Evolutionary conservation across 2,113 vertebrate species (phyloP), one percentile per base, ranked within the genome.

Genomic region (Oncorhynchus kisutch): DNA sequence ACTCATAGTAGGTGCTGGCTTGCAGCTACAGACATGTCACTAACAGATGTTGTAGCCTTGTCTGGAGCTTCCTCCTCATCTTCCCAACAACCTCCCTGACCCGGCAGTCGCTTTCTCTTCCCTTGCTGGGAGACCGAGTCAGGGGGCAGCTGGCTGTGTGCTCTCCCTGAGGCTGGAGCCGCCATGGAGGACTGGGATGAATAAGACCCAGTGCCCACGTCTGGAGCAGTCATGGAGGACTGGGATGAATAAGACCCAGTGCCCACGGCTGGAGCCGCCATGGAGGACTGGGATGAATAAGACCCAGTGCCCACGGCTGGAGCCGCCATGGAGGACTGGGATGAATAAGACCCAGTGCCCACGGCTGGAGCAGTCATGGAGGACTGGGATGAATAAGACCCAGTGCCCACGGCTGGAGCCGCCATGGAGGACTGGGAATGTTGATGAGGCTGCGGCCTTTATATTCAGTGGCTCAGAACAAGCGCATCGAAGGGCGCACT

Each of bases 31-130:
- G 87, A 90, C 90, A 83, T 92, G 90, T 92, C 91, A 90, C 85
- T 81, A 90, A 91, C 90, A 91, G 88, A 90, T 88, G 88, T 88
- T 79, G 88, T 88, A 80, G 87, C 89, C 90, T 90, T 90, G 90
- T 90, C 83, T 78, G 20, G 22, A 22, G 12, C 72, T 22, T 12
- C 59, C 72, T 65, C 13, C 59, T 12, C 70, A 13, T 54, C 65
- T 14, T 5, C 73, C 27, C 20, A 22, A 8, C 49, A 51, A 16
- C 13, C 49, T 51, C 24, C 62, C 72, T 81, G 34, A 73, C 83
- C 85, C 82, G 75, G 80, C 87, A 88, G 72, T 86, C 70, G 20
- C 79, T 84, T 78, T 81, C 80, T 80, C 86, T 77, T 75, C 80
- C 20, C 87, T 87, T 84, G 87, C 86, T 85, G 86, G 86, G 86